phyloP scores from a whole-genome alignment of 2,888 invertebrate genomes.

The Poecilobothrus nobilitatus region DNA sequence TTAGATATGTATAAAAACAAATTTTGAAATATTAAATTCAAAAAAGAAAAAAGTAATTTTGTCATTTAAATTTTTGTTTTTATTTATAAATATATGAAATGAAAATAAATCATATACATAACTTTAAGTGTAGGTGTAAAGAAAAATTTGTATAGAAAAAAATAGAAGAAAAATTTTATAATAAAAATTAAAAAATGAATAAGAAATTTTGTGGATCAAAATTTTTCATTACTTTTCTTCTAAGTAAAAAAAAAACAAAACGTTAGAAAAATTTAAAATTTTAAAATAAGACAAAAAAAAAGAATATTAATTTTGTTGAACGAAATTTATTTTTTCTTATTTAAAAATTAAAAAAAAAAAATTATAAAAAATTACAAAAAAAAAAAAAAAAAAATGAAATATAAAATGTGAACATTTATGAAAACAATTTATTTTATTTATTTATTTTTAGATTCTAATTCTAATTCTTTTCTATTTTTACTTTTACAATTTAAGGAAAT shows the following conservation, averaged over 20 bases:
- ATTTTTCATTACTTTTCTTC: neutral
- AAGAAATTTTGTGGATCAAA: neutral
- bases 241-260: no score
- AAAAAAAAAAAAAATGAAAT: neutral
- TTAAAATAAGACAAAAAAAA: neutral
- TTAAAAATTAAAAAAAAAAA: neutral
- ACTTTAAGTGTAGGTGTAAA: neutral
- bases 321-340: neutral
- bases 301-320: neutral
- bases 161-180: neutral
- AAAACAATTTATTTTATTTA: neutral
- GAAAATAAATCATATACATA: slow-evolving; percentile 1
- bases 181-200: neutral
- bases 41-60: slow-evolving; percentile 12
- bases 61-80: neutral
- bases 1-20: no score
- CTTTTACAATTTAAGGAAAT: no score
- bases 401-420: neutral
- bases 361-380: neutral
- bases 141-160: neutral
- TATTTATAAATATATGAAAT: neutral
- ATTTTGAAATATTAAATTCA: neutral
- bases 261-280: no score
- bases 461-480: neutral
- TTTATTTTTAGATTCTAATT: neutral